Evolutionary conservation across 2,888 invertebrate genomes (phyloP).

Genomic region (Chydorus sphaericus): DNA sequence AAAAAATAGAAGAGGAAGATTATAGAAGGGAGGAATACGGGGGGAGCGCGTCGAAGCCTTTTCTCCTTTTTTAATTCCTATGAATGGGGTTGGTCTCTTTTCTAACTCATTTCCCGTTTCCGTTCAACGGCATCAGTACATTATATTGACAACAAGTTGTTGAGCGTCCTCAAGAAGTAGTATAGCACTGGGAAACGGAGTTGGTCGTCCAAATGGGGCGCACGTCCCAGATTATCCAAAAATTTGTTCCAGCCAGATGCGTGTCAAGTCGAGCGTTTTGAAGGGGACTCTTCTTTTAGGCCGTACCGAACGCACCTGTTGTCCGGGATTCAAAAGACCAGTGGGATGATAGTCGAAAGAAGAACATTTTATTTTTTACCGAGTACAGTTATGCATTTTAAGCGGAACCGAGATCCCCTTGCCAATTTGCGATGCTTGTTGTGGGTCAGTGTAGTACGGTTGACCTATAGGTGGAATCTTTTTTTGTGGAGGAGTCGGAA

Average conservation of each 20-base stretch:
- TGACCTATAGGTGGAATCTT: conserved; percentile 47
- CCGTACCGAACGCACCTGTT: background rate
- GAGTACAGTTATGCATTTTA: background rate
- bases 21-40: conserved; percentile 1
- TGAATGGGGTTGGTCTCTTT: too few species aligned
- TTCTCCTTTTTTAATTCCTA: too few species aligned
- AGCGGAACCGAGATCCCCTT: background rate
- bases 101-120: too few species aligned
- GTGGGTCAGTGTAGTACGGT: conserved; percentile 16
- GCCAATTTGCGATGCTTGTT: background rate
- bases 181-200: background rate
- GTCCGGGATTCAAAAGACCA: background rate
- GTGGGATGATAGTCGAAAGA: background rate
- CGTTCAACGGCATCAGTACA: too few species aligned
- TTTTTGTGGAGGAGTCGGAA: conserved; percentile 49
- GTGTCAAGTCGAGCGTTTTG: background rate
- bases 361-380: background rate
- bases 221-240: conserved; percentile 2
- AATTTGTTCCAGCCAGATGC: conserved; percentile 1
- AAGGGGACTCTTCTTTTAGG: background rate
- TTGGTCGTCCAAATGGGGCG: background rate
- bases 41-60: conserved; percentile 1
- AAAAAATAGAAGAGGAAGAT: background rate
- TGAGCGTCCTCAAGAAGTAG: background rate
- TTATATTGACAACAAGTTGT: too few species aligned